Percentiles rank a stretch among this genome's conserved stretches.
Evolutionary conservation across 2,113 vertebrate genomes (phyloP).

Genomic region (Proteles cristata): DNA sequence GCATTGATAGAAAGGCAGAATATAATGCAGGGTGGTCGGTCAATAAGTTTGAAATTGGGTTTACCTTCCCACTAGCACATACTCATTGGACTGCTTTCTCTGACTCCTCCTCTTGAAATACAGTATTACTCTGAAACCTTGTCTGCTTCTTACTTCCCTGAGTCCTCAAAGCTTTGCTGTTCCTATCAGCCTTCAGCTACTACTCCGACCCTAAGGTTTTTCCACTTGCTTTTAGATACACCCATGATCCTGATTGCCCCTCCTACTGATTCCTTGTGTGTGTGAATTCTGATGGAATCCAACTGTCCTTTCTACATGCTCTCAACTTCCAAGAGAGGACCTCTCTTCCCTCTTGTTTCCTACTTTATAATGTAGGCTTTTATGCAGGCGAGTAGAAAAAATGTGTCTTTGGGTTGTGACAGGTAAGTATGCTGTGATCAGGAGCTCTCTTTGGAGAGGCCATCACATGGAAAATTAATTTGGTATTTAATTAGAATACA

Average conservation of each 20-base stretch:
- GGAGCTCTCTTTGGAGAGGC: constrained; percentile 16
- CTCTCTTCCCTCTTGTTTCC: not conserved
- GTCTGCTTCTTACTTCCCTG: not conserved
- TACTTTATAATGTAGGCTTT: not conserved
- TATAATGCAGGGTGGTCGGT: not conserved
- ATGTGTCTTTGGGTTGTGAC: not conserved
- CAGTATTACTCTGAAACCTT: not conserved
- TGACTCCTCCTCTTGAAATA: not conserved
- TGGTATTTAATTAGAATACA: constrained; percentile 47
- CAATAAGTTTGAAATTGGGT: not conserved
- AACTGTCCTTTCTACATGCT: not conserved
- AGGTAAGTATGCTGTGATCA: not conserved
- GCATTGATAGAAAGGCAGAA: not conserved
- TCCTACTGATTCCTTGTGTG: not conserved
- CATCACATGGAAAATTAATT: not conserved
- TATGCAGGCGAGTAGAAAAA: not conserved
- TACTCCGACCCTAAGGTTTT: not conserved
- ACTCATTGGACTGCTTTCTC: not conserved
- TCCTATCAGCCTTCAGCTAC: not conserved
- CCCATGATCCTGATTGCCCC: not conserved
- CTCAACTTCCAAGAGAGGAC: not conserved
- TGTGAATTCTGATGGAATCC: not conserved
- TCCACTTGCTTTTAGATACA: not conserved
- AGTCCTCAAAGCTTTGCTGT: not conserved
- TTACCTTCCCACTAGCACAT: not conserved